phyloP scores from a whole-genome alignment of 2,797 vertebrate species.

The Onychomys arenicola region DNA sequence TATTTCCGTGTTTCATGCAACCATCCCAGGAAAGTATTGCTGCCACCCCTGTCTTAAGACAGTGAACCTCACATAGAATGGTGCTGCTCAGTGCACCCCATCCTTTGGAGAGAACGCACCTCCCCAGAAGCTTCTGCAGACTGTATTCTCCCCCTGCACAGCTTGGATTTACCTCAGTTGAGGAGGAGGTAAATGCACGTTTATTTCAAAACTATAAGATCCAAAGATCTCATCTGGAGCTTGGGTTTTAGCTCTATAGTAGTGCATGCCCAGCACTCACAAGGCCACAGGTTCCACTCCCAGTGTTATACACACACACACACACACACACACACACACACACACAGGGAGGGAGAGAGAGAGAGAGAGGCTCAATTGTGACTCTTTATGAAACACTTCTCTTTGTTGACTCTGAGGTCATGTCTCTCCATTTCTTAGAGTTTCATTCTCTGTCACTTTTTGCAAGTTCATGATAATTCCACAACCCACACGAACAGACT shows the following conservation, averaged over 20 bases:
- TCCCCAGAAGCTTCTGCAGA: not conserved
- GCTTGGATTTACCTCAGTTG: not conserved
- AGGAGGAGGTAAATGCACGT: not conserved
- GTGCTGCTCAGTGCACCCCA: not conserved
- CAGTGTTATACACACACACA: not conserved
- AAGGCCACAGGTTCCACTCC: not conserved
- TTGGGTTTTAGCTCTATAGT: not conserved
- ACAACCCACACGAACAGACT: not conserved
- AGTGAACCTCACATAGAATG: not conserved
- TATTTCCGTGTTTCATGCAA: not conserved
- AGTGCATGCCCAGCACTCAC: not conserved
- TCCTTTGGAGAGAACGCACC: not conserved
- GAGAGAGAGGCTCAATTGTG: not conserved
- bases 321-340: too few relatives aligned
- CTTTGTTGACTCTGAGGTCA: not conserved
- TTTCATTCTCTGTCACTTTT: slow-evolving; percentile 18
- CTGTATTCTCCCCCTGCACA: not conserved
- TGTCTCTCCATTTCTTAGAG: not conserved
- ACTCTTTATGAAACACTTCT: not conserved
- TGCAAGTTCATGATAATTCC: slow-evolving; percentile 19
- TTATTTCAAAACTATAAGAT: not conserved
- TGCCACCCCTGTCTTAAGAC: not conserved
- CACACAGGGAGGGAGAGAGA: too few relatives aligned
- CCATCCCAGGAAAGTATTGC: not conserved
- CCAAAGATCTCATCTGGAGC: not conserved